phyloP scores from a whole-genome alignment of 2,797 vertebrate species.

The Cyclopterus lumpus region DNA sequence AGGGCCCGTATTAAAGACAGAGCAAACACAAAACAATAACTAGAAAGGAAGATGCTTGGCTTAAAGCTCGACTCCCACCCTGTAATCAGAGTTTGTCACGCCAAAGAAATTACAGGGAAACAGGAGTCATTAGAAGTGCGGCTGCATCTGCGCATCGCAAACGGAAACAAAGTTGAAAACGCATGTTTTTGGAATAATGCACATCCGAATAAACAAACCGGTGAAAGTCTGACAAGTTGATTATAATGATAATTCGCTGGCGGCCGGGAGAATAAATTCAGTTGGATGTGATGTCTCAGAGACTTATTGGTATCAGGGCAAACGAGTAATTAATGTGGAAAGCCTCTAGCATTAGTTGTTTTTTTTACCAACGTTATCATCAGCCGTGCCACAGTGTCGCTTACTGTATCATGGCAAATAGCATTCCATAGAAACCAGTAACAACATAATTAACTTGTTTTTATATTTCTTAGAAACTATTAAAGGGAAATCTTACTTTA shows the following conservation, averaged over 20 bases:
- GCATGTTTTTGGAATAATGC: conserved; percentile 72
- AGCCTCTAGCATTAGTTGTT: conserved; percentile 45
- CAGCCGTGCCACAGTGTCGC: conserved; percentile 27
- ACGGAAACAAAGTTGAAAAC: conserved; percentile 78
- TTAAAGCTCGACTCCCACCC: conserved; percentile 70
- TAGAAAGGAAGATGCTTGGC: conserved; percentile 74
- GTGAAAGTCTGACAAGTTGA: conserved; percentile 77
- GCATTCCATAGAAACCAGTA: conserved; percentile 15
- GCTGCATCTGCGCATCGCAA: conserved; percentile 49
- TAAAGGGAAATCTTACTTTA: conserved; percentile 11
- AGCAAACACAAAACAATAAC: conserved; percentile 77
- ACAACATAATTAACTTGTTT: conserved; percentile 32
- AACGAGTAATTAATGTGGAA: conserved; percentile 72
- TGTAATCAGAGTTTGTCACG: conserved; percentile 83
- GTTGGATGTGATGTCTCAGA: conserved; percentile 49
- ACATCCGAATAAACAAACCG: conserved; percentile 74
- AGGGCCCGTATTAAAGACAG: conserved; percentile 58
- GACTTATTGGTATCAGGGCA: conserved; percentile 51
- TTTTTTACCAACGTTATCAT: conserved; percentile 56
- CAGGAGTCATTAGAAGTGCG: conserved; percentile 72
- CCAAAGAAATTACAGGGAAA: conserved; percentile 84
- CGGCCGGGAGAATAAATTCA: conserved; percentile 44
- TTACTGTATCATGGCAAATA: conserved; percentile 20
- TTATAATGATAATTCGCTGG: conserved; percentile 72
- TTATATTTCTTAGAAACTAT: conserved; percentile 5